These are phyloP conservation scores for Passer domesticus DNA, from an alignment of 2,113 vertebrate species.

Conservation along the genomic window DNA sequence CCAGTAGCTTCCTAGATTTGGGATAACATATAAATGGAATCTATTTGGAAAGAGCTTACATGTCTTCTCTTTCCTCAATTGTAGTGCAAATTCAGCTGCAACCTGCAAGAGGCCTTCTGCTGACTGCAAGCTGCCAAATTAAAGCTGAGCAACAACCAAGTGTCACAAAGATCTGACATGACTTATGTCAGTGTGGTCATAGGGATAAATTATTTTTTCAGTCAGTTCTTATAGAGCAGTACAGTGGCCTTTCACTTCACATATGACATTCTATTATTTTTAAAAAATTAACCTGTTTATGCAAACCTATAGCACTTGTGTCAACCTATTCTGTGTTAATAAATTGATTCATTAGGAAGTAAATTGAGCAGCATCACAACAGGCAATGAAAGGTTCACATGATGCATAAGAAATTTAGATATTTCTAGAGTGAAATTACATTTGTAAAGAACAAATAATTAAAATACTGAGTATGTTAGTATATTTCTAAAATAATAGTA, in stretches of 20 bases:
- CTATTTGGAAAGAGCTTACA: neutral
- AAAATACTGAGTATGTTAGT: neutral
- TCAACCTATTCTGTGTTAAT: neutral
- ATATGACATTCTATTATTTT: accelerated
- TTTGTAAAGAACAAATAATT: neutral
- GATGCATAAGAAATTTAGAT: neutral
- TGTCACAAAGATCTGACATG: neutral
- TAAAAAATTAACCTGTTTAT: neutral
- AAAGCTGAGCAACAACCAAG: neutral
- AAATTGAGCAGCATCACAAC: neutral
- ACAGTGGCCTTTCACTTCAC: neutral
- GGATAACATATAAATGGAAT: neutral
- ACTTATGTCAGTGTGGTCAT: neutral
- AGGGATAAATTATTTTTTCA: neutral
- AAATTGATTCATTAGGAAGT: neutral
- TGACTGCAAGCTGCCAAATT: neutral
- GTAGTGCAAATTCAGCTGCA: neutral
- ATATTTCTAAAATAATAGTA: neutral
- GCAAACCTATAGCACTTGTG: neutral
- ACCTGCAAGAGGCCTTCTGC: neutral
- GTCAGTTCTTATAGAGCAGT: neutral
- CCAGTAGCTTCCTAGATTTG: neutral
- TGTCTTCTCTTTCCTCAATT: neutral
- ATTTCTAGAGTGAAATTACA: neutral
- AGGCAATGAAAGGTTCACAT: neutral